These are phyloP conservation scores for Heterotis niloticus DNA, from an alignment of 2,113 vertebrate genomes.

Conservation along the genomic window DNA sequence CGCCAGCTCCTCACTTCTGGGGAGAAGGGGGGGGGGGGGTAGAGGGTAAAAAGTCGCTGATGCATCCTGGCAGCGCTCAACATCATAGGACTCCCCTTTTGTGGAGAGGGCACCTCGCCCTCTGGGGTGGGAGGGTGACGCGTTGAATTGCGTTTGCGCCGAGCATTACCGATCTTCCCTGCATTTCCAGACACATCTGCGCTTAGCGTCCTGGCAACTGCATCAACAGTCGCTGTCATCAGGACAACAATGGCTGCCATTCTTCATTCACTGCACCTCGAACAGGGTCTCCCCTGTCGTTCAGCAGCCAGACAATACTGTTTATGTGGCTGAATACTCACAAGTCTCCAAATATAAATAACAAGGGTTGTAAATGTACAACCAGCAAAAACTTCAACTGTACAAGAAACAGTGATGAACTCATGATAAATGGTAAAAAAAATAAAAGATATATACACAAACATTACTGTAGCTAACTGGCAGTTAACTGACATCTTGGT, in stretches of 20 bases:
- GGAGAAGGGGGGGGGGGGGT: neutral
- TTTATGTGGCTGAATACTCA: neutral
- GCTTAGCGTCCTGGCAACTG: neutral
- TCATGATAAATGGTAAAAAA: too few species aligned
- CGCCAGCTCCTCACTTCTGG: neutral
- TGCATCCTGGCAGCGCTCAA: neutral
- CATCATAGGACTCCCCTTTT: constrained; percentile 14
- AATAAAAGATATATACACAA: too few species aligned
- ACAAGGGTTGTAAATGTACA: too few species aligned
- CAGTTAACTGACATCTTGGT: too few species aligned
- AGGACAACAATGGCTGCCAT: neutral
- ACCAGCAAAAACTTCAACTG: too few species aligned
- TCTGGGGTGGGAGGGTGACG: neutral
- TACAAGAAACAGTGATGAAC: too few species aligned
- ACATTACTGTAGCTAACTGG: too few species aligned
- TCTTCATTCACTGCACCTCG: neutral
- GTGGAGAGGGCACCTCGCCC: neutral
- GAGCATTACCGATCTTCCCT: neutral
- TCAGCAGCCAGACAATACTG: neutral
- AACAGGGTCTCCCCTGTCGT: too few species aligned
- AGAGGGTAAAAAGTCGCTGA: constrained; percentile 11
- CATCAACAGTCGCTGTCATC: neutral
- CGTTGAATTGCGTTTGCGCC: neutral
- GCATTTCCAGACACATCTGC: constrained; percentile 12
- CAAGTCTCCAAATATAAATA: too few species aligned